Evolutionary conservation across 2,797 vertebrate species (phyloP), one percentile per base, ranked within the genome.

Genomic region (Onychomys arenicola): DNA sequence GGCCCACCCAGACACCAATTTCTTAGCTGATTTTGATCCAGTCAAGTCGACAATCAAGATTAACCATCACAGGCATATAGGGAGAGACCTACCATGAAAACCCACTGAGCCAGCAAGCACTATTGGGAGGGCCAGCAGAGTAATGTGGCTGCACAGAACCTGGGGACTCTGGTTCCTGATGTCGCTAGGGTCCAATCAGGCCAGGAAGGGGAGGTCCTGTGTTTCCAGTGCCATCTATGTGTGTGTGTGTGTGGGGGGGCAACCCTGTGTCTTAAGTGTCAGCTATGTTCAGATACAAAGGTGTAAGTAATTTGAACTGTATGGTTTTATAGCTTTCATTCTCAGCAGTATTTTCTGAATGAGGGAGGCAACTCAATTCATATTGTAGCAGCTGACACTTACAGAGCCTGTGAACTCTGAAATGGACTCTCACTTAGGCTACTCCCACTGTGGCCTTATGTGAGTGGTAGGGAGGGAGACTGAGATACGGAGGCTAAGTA

Each of bases 281-380:
- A 3, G 2, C 19, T 21, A 1, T 23, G 67, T 63, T 52, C 12
- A 13, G 0, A 16, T 29, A 49, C 14, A 69, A 83, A n/a, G 4
- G 40, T 29, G 14, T 9, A 29, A 14, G 14, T 46, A 34, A 4
- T 10, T 49, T 16, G 7, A 52, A 32, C 21, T 65, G 40, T 46
- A 34, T 23, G 10, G 32, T 32, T 90, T 61, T 65, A 34, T 49
- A 11, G 32, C n/a, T 90, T 61, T 65, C 2, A 12, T 32, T 49
- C 27, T 76, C 52, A 43, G 78, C 63, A 73, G 7, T 25, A 13
- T 49, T 87, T 69, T 40, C 52, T 40, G 7, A 73, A 11, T 32
- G 10, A 4, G 17, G 0, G 0, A 14, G 23, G 34, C 23, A 46
- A 40, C 34, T 29, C 0, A 1, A 1, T 40, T 11, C 37, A 25